A percentile compares a stretch with the other conserved stretches of the same genome.
phyloP scores from a whole-genome alignment of 2,113 vertebrate genomes.

The Regulus satrapa region DNA sequence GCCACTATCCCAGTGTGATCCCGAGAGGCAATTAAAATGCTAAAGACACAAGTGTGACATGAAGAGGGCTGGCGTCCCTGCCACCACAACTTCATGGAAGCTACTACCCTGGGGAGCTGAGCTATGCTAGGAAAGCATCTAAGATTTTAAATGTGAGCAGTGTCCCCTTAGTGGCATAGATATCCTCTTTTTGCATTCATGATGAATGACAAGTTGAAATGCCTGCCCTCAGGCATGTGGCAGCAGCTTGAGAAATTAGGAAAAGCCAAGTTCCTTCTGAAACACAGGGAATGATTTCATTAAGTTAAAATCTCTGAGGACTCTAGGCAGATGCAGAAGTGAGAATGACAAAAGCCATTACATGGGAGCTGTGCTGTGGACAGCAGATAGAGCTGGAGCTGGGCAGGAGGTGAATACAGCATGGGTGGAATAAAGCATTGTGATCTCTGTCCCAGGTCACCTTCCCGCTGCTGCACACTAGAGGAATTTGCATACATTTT shows the following conservation, averaged over 20 bases:
- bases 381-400: not conserved
- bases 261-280: not conserved
- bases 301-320: not conserved
- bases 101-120: not conserved
- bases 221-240: not conserved
- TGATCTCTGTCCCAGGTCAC: not conserved
- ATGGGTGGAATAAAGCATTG: not conserved
- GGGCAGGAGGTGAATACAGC: not conserved
- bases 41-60: not conserved
- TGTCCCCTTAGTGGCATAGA: not conserved
- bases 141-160: not conserved
- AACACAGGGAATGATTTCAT: not conserved
- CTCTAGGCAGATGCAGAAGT: not conserved
- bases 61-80: not conserved
- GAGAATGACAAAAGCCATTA: not conserved
- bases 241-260: not conserved
- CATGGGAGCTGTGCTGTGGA: accelerated
- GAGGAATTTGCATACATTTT: not conserved
- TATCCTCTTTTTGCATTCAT: not conserved
- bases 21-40: not conserved
- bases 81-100: not conserved
- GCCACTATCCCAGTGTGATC: not conserved
- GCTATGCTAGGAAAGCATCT: not conserved
- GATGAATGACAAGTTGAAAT: not conserved
- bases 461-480: not conserved